These are phyloP conservation scores for Celastrina argiolus DNA, from an alignment of 2,888 invertebrate genomes.

Conservation along the genomic window DNA sequence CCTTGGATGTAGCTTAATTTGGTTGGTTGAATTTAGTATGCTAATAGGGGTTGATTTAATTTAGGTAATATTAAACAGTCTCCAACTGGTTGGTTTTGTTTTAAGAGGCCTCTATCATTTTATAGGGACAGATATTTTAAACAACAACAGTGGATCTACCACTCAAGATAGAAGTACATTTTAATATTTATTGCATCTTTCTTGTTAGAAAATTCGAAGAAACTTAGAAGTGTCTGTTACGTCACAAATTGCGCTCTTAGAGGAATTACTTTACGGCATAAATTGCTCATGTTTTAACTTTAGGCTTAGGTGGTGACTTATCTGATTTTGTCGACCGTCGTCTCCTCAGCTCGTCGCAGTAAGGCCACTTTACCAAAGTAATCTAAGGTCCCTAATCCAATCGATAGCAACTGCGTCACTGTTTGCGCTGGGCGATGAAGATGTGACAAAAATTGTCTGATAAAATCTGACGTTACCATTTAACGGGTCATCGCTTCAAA, in stretches of 20 bases:
- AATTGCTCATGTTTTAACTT: too few relatives aligned
- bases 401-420: slow-evolving; percentile 22
- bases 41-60: slow-evolving; percentile 10
- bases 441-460: not conserved
- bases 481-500: not conserved
- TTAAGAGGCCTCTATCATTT: not conserved
- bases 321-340: not conserved
- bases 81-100: not conserved
- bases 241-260: not conserved
- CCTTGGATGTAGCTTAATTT: slow-evolving; percentile 7
- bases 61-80: not conserved
- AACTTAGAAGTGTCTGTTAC: too few relatives aligned
- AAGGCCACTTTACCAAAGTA: not conserved
- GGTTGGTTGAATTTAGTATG: not conserved
- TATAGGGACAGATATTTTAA: not conserved
- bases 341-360: not conserved
- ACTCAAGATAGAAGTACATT: too few relatives aligned
- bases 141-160: not conserved
- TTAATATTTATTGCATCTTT: too few relatives aligned
- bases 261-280: too few relatives aligned
- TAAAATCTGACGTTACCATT: not conserved
- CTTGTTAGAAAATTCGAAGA: too few relatives aligned
- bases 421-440: slow-evolving; percentile 9
- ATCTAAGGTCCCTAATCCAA: not conserved
- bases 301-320: too few relatives aligned